Conservation (phyloP, 2,113 vertebrate genomes). For the Dromas ardeola region DNA sequence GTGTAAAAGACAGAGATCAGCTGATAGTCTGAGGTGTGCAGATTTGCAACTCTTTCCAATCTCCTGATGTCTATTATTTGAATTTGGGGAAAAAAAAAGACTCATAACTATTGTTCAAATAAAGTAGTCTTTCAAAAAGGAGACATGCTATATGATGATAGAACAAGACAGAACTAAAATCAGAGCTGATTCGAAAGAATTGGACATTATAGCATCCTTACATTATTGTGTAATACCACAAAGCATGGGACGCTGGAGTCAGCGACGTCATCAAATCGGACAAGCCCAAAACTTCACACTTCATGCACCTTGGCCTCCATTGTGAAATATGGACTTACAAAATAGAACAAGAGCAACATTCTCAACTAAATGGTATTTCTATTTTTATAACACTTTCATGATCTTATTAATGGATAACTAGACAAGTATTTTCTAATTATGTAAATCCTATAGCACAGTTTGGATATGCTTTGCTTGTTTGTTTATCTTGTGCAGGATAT, state of each 20-base stretch:
- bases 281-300: background rate
- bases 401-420: background rate
- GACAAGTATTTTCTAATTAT: conserved; percentile 8
- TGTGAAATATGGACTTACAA: background rate
- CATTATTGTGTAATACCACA: background rate
- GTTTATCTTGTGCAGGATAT: background rate
- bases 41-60: background rate
- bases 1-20: background rate
- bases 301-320: background rate
- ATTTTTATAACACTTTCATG: background rate
- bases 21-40: background rate
- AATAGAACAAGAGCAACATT: background rate
- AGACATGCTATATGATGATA: background rate
- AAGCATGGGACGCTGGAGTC: background rate
- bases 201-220: background rate
- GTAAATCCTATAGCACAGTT: background rate
- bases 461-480: background rate
- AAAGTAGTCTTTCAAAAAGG: background rate
- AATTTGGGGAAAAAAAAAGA: background rate
- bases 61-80: background rate
- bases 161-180: background rate
- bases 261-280: background rate
- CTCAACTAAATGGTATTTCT: background rate
- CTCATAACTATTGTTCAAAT: background rate
- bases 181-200: background rate